A percentile compares a stretch with the other conserved stretches of the same genome.
phyloP scores from a whole-genome alignment of 1,140 invertebrate species.

The Ips nitidus region DNA sequence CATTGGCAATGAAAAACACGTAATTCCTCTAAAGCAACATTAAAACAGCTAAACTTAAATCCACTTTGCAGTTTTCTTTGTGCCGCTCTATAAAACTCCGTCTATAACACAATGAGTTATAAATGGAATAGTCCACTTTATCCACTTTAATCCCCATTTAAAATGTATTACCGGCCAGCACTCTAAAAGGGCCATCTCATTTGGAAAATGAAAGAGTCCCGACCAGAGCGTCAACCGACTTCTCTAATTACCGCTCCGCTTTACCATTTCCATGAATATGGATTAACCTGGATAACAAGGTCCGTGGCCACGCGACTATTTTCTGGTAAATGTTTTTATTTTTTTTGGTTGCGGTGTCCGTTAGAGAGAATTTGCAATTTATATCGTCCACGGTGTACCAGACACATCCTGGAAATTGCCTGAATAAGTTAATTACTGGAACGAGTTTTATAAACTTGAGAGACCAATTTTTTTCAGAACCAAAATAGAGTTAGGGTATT shows the following conservation, averaged over 20 bases:
- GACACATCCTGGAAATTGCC: conserved; percentile 10
- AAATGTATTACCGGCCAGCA: conserved; percentile 12
- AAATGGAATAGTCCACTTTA: not conserved
- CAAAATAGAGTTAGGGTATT: no score
- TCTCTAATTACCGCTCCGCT: conserved; percentile 25
- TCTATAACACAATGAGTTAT: not conserved
- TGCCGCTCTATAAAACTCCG: no score
- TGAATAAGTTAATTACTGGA: conserved; percentile 3
- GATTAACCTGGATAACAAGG: conserved; percentile 26
- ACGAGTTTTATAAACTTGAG: no score
- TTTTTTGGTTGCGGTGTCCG: not conserved
- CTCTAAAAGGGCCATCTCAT: conserved; percentile 20
- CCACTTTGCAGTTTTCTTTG: no score
- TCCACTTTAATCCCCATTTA: conserved; percentile 12
- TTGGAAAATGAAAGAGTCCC: conserved; percentile 27
- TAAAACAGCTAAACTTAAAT: no score
- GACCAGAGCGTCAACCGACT: conserved; percentile 19
- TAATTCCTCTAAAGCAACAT: no score
- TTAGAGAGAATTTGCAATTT: conserved; percentile 24
- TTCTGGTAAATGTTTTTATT: conserved; percentile 20
- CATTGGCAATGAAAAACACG: no score
- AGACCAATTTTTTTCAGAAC: no score
- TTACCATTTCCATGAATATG: conserved; percentile 30
- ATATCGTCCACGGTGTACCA: not conserved
- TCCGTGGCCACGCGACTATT: conserved; percentile 28